These are phyloP conservation scores for Bombus cullumanus DNA, from an alignment of 1,140 invertebrate genomes.

Conservation along the genomic window DNA sequence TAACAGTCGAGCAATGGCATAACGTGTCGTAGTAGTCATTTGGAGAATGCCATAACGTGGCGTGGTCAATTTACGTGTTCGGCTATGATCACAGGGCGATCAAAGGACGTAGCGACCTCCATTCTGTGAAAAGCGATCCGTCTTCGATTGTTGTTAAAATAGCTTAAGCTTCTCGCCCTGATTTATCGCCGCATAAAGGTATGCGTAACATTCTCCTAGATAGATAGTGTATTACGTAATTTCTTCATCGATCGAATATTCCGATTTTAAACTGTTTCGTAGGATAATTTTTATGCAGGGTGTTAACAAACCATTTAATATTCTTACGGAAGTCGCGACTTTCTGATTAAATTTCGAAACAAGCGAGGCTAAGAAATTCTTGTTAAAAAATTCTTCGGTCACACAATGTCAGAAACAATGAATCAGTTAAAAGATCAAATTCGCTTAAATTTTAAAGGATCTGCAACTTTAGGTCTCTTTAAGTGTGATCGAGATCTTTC, in stretches of 20 bases:
- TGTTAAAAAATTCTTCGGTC: not conserved
- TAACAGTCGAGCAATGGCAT: constrained; percentile 56
- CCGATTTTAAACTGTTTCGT: not conserved
- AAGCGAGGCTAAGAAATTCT: not conserved
- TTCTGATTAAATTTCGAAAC: not conserved
- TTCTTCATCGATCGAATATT: not conserved
- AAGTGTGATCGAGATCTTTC: not conserved
- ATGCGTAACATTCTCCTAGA: not conserved
- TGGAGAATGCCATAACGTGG: constrained; percentile 65
- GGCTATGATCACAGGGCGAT: constrained; percentile 45
- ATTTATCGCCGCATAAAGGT: not conserved
- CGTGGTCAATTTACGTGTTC: constrained; percentile 65
- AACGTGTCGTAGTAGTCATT: constrained; percentile 66
- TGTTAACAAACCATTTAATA: too few relatives aligned
- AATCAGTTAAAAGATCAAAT: not conserved
- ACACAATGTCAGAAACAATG: too few relatives aligned
- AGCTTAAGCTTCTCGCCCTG: not conserved
- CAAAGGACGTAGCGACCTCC: constrained; percentile 47
- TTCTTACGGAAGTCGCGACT: not conserved
- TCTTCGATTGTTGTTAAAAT: constrained; percentile 45
- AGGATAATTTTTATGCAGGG: not conserved
- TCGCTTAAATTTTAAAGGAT: too few relatives aligned
- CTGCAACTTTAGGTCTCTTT: too few relatives aligned
- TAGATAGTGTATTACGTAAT: not conserved
- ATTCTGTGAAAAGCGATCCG: constrained; percentile 38